Conservation (phyloP, 2,888 invertebrate genomes). For the Hirtodrosophila confusa region DNA sequence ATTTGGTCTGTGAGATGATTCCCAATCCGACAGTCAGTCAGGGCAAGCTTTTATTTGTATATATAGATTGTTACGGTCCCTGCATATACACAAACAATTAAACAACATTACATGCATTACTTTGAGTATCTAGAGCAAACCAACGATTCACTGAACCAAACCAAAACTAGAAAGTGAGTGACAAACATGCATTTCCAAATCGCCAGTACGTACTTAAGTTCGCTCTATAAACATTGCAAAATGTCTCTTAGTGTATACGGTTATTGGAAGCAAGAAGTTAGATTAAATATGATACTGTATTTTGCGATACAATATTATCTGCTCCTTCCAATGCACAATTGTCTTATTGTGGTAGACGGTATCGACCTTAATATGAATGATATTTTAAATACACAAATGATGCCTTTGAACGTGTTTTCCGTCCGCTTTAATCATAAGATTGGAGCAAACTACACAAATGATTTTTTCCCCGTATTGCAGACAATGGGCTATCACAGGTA, state of each 20-base stretch:
- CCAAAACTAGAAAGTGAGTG: conserved; percentile 14
- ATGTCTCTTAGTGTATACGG: conserved; percentile 3
- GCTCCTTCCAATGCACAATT: not conserved
- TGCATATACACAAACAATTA: too few species aligned
- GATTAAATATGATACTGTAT: not conserved
- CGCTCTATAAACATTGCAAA: not conserved
- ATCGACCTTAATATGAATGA: conserved; percentile 44
- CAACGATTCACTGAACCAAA: conserved; percentile 13
- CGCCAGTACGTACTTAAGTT: conserved; percentile 17
- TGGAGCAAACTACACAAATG: conserved; percentile 7
- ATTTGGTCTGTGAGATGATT: too few species aligned
- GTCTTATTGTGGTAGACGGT: not conserved
- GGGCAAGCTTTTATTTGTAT: too few species aligned
- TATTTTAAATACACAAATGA: conserved; percentile 41
- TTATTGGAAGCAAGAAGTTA: not conserved
- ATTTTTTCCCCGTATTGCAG: conserved; percentile 26
- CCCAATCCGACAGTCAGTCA: too few species aligned
- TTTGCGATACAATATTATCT: conserved; percentile 2
- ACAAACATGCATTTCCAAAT: not conserved
- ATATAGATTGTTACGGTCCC: too few species aligned
- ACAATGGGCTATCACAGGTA: conserved; percentile 52
- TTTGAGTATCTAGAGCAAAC: conserved; percentile 32
- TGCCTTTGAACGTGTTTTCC: conserved; percentile 42
- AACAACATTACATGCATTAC: too few species aligned
- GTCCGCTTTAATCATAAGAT: conserved; percentile 1